phyloP scores from a whole-genome alignment of 2,888 invertebrate genomes.

The Scaptomyza flava region DNA sequence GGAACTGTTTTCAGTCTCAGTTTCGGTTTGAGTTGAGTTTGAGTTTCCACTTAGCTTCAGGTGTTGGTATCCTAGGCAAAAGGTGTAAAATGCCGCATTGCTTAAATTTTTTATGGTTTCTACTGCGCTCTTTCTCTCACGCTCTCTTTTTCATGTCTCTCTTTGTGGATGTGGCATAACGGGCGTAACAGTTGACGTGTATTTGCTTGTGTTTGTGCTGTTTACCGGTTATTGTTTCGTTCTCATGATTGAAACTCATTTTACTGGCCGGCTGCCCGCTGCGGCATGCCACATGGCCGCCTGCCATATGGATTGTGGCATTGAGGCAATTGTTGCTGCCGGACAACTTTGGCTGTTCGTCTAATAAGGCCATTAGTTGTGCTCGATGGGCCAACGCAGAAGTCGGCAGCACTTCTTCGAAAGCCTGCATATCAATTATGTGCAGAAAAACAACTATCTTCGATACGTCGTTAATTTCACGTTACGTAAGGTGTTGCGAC shows the following conservation, averaged over 20 bases:
- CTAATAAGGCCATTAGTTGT: conserved; percentile 45
- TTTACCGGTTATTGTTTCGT: conserved; percentile 61
- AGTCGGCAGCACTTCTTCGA: conserved; percentile 43
- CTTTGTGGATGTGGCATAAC: conserved; percentile 2
- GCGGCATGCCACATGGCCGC: conserved; percentile 38
- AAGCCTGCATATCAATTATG: conserved; percentile 47
- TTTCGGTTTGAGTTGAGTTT: background rate
- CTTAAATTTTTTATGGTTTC: conserved; percentile 73
- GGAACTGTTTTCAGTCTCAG: conserved; percentile 11
- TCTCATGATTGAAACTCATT: conserved; percentile 76
- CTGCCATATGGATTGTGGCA: conserved; percentile 37
- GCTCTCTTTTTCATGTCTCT: background rate
- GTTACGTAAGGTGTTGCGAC: conserved; percentile 25
- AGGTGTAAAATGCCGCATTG: conserved; percentile 79
- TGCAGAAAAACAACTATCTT: conserved; percentile 4
- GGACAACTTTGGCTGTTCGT: conserved; percentile 16
- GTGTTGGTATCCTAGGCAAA: conserved; percentile 41
- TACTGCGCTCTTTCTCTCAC: conserved; percentile 10
- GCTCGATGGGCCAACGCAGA: conserved; percentile 32
- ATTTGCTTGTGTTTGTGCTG: background rate
- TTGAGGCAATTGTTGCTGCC: conserved; percentile 54
- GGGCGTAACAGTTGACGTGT: conserved; percentile 32
- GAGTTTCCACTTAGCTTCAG: conserved; percentile 13
- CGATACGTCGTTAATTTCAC: conserved; percentile 23
- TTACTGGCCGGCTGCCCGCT: conserved; percentile 34